A percentile compares a stretch with the other conserved stretches of the same genome.
phyloP scores from a whole-genome alignment of 1,140 invertebrate genomes.

The Brachionus paranguensis region DNA sequence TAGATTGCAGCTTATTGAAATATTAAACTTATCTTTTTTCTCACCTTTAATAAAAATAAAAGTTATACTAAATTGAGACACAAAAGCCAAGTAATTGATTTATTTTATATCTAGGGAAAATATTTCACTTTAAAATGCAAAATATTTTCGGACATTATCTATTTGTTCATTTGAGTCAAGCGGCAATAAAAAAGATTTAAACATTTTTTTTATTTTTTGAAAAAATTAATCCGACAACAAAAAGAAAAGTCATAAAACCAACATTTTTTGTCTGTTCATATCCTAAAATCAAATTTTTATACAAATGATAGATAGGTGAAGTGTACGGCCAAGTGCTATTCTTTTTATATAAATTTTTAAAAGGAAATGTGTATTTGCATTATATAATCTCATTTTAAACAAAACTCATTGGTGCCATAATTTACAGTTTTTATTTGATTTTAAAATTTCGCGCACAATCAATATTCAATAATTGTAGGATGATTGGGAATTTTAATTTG shows the following conservation, averaged over 20 bases:
- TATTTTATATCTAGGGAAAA: background rate
- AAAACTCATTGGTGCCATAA: background rate
- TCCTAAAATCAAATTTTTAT: background rate
- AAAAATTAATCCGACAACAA: conserved; percentile 2
- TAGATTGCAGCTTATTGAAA: background rate
- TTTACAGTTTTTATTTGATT: conserved; percentile 10
- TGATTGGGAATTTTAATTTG: background rate
- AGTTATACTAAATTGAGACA: background rate
- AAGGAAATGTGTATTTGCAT: conserved; percentile 3
- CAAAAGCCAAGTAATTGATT: background rate
- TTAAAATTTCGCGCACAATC: background rate
- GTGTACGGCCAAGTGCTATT: background rate
- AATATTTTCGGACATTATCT: background rate
- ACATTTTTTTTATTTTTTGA: background rate
- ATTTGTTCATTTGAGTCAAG: background rate
- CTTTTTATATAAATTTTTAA: background rate
- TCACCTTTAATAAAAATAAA: background rate
- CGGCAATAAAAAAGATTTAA: background rate
- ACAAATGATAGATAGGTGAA: background rate
- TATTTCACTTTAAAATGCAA: conserved; percentile 7
- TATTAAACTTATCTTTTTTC: background rate
- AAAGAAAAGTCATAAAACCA: background rate
- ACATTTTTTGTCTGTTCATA: background rate
- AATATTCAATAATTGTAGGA: background rate
- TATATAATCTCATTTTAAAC: conserved; percentile 5